phyloP scores from a whole-genome alignment of 2,797 vertebrate species.

The Betta splendens region DNA sequence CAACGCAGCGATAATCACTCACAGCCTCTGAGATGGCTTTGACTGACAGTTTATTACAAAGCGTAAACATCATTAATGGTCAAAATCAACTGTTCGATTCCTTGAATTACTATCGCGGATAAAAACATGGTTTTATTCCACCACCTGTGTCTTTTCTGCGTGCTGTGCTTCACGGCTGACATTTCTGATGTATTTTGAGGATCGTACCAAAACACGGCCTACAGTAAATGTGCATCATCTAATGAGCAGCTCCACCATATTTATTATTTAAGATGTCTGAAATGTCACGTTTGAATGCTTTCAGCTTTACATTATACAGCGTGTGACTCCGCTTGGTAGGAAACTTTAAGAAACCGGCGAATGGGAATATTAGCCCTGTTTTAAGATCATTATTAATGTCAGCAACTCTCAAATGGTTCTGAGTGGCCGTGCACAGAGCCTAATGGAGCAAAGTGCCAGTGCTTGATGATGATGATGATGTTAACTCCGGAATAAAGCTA shows the following conservation, averaged over 20 bases:
- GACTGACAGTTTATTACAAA: constrained; percentile 57
- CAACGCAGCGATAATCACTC: constrained; percentile 23
- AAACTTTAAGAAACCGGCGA: constrained; percentile 3
- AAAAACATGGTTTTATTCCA: constrained; percentile 7
- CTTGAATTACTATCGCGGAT: constrained; percentile 2
- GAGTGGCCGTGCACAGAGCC: constrained; percentile 55
- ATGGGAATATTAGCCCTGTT: constrained; percentile 23
- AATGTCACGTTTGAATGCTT: constrained; percentile 14
- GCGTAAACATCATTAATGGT: no score
- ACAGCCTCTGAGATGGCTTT: constrained; percentile 38
- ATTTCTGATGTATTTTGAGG: constrained; percentile 2
- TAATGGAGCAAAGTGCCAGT: constrained; percentile 70
- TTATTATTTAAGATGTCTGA: not conserved
- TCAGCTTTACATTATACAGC: no score
- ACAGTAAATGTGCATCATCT: not conserved
- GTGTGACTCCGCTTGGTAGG: not conserved
- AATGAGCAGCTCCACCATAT: constrained; percentile 2
- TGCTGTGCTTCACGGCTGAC: not conserved
- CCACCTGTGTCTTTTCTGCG: constrained; percentile 1
- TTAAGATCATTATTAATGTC: constrained; percentile 57
- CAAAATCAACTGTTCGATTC: not conserved
- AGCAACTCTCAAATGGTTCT: constrained; percentile 64
- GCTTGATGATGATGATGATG: constrained; percentile 72
- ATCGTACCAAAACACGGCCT: not conserved
- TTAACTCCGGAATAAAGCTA: constrained; percentile 61